phyloP scores from a whole-genome alignment of 2,113 vertebrate species.

The Dendrocopos noguchii region DNA sequence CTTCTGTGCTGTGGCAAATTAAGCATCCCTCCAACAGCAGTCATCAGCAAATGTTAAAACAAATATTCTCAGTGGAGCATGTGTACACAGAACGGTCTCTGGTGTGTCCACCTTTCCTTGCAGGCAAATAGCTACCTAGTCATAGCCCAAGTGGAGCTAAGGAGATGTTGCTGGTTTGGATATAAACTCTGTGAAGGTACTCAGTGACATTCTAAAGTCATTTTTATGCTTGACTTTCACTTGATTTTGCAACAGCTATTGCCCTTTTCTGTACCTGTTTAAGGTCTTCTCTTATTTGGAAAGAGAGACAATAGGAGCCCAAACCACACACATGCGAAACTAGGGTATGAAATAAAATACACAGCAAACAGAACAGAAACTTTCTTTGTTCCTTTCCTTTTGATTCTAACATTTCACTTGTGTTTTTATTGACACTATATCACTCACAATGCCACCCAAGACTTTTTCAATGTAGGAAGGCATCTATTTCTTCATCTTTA shows the following conservation, averaged over 20 bases:
- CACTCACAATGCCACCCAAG: background rate
- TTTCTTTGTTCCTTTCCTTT: background rate
- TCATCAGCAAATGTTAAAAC: background rate
- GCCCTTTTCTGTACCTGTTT: background rate
- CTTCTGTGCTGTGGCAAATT: background rate
- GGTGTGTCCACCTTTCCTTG: background rate
- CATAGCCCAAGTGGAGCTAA: background rate
- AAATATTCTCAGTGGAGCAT: background rate
- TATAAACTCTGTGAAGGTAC: background rate
- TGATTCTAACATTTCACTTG: background rate
- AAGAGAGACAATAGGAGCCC: rapidly evolving
- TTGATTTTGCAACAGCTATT: background rate
- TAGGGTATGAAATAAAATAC: rapidly evolving
- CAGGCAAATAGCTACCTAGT: background rate
- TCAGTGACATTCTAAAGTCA: background rate
- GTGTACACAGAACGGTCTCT: background rate
- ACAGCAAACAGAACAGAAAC: background rate
- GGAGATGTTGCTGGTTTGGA: background rate
- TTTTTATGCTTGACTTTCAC: background rate
- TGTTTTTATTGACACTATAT: background rate
- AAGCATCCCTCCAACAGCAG: background rate
- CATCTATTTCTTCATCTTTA: background rate
- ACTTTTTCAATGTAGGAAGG: background rate
- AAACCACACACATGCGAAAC: background rate
- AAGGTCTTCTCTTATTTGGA: background rate